Evolutionary conservation across 2,888 invertebrate species (phyloP).

Genomic region (Thecophora atra): DNA sequence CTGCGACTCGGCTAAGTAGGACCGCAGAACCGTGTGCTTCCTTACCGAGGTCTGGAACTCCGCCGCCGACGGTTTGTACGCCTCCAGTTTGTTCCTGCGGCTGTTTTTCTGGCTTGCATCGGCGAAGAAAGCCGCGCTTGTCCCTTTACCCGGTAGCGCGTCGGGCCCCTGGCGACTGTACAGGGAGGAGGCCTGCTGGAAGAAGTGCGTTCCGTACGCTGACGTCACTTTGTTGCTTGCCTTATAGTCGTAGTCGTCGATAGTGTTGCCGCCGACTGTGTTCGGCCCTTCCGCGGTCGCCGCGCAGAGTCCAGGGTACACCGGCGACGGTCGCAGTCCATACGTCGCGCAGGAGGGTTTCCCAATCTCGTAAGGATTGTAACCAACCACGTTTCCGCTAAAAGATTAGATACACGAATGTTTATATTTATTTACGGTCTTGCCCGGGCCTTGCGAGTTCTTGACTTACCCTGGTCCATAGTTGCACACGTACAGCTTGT

Average conservation of each 20-base stretch:
- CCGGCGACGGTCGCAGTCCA: conserved; percentile 76
- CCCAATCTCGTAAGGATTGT: conserved; percentile 80
- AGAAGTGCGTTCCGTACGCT: conserved; percentile 45
- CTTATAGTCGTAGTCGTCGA: conserved; percentile 64
- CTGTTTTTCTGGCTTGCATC: conserved; percentile 50
- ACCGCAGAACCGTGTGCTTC: conserved; percentile 59
- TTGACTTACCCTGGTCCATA: conserved; percentile 81
- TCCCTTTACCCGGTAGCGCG: conserved; percentile 62
- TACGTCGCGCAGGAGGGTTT: conserved; percentile 76
- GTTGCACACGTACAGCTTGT: conserved; percentile 86
- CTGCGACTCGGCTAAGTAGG: conserved; percentile 51
- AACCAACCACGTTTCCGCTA: conserved; percentile 81
- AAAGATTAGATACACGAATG: conserved; percentile 36
- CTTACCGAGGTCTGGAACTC: conserved; percentile 58
- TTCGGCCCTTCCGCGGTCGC: conserved; percentile 52
- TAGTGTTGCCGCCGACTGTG: conserved; percentile 68
- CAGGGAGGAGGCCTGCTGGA: conserved; percentile 46
- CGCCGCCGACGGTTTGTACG: conserved; percentile 55
- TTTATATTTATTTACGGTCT: neutral
- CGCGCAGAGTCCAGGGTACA: conserved; percentile 80
- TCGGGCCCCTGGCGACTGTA: conserved; percentile 61
- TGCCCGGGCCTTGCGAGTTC: neutral
- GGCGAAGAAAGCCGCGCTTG: conserved; percentile 54
- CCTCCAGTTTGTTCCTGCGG: conserved; percentile 56
- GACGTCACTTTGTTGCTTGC: conserved; percentile 51